Conservation (phyloP, 2,797 vertebrate species). For the Hapalemur alaotrensis region DNA sequence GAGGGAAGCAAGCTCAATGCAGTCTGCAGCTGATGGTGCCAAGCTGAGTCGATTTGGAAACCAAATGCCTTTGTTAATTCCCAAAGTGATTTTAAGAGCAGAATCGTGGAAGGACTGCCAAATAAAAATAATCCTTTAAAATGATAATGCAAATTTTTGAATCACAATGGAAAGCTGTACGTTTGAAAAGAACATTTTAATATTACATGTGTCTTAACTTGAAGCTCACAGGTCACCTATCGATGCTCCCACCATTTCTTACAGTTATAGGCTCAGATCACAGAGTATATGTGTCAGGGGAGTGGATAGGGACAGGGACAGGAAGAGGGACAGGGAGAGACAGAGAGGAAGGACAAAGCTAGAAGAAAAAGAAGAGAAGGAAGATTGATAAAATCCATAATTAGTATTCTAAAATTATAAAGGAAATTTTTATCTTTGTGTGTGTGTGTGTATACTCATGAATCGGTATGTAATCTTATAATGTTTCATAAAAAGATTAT, state of each 20-base stretch:
- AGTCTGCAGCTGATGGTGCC: conserved; percentile 8
- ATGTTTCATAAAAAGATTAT: conserved; percentile 54
- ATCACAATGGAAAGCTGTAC: background rate
- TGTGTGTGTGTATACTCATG: background rate
- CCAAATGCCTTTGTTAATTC: conserved; percentile 50
- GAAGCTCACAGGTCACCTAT: conserved; percentile 1
- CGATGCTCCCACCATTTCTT: background rate
- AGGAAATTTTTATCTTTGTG: background rate
- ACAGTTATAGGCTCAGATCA: background rate
- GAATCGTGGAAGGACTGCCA: conserved; percentile 19
- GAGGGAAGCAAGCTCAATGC: background rate
- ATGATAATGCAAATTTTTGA: conserved; percentile 40
- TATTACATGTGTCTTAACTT: background rate
- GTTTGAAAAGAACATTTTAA: conserved; percentile 35
- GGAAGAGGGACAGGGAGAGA: background rate
- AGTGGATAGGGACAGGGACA: too few species aligned
- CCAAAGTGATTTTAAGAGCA: conserved; percentile 65
- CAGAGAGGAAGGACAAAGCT: background rate
- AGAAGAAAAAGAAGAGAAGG: background rate
- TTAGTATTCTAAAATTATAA: background rate
- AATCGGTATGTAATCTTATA: conserved; percentile 42
- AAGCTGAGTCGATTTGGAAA: conserved; percentile 35
- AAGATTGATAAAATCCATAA: background rate
- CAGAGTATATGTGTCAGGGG: background rate
- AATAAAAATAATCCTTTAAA: conserved; percentile 68